Conservation (phyloP, 2,113 vertebrate species). For the Tachysurus vachellii region DNA sequence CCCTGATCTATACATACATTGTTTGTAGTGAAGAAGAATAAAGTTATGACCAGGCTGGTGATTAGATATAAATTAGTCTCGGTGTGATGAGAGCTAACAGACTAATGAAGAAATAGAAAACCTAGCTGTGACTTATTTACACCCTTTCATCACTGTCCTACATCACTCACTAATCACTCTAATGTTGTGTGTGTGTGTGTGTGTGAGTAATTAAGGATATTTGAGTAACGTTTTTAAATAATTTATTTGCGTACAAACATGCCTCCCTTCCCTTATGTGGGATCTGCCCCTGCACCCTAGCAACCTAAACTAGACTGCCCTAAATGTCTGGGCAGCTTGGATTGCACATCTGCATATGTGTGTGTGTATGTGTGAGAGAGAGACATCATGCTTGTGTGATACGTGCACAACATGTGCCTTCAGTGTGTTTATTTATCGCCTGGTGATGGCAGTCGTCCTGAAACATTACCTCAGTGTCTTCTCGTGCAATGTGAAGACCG, state of each 20-base stretch:
- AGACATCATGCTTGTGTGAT: background rate
- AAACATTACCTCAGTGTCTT: conserved; percentile 32
- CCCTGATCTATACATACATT: background rate
- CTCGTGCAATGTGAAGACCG: conserved; percentile 23
- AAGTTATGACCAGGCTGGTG: background rate
- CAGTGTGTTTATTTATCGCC: conserved; percentile 8
- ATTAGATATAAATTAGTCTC: background rate
- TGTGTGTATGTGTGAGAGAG: background rate
- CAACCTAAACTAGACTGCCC: background rate
- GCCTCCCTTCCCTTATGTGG: background rate
- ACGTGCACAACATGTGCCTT: conserved; percentile 9
- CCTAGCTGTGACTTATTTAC: conserved; percentile 11
- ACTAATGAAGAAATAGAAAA: conserved; percentile 17
- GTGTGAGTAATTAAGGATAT: background rate
- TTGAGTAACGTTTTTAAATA: background rate
- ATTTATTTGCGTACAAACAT: conserved; percentile 8
- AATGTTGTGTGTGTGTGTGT: conserved; percentile 18
- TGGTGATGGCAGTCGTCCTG: conserved; percentile 8
- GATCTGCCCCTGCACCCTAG: background rate
- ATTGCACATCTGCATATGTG: conserved; percentile 12
- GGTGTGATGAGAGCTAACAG: background rate
- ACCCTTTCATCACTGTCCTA: background rate
- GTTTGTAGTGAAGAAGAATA: background rate
- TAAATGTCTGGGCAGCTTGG: background rate
- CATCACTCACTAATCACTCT: background rate